These are phyloP conservation scores for Eremophila alpestris DNA, from an alignment of 2,797 vertebrate genomes.

Conservation along the genomic window DNA sequence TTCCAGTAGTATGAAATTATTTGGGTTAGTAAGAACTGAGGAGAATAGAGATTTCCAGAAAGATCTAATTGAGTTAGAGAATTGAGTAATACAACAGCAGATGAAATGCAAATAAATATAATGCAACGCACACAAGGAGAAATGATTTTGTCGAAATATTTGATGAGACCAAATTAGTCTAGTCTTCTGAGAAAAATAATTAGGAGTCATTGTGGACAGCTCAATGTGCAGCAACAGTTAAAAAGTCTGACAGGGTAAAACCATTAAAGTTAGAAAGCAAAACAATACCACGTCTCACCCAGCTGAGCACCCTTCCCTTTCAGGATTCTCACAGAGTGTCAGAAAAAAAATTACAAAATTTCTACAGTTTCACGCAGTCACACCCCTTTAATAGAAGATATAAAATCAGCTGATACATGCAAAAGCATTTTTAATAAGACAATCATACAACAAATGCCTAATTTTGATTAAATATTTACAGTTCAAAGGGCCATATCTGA, in stretches of 20 bases:
- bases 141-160: slow-evolving; percentile 52
- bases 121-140: slow-evolving; percentile 58
- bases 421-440: slow-evolving; percentile 23
- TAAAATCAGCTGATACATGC: not conserved
- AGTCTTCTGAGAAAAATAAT: slow-evolving; percentile 61
- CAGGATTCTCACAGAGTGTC: not conserved
- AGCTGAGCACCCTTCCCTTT: slow-evolving; percentile 3
- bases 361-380: slow-evolving; percentile 4
- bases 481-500: not conserved
- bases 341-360: not conserved
- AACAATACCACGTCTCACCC: slow-evolving; percentile 11
- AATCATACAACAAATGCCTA: not conserved
- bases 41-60: slow-evolving; percentile 18
- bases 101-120: slow-evolving; percentile 66
- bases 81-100: slow-evolving; percentile 50
- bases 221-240: slow-evolving; percentile 57
- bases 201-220: slow-evolving; percentile 71
- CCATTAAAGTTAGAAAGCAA: slow-evolving; percentile 49
- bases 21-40: slow-evolving; percentile 53
- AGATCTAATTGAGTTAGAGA: slow-evolving; percentile 40
- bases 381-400: not conserved
- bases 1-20: slow-evolving; percentile 34
- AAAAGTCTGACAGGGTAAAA: slow-evolving; percentile 56
- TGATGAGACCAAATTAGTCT: slow-evolving; percentile 61
- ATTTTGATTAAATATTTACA: not conserved